These are phyloP conservation scores for Erebia aethiops DNA, from an alignment of 2,888 invertebrate genomes.

Conservation along the genomic window DNA sequence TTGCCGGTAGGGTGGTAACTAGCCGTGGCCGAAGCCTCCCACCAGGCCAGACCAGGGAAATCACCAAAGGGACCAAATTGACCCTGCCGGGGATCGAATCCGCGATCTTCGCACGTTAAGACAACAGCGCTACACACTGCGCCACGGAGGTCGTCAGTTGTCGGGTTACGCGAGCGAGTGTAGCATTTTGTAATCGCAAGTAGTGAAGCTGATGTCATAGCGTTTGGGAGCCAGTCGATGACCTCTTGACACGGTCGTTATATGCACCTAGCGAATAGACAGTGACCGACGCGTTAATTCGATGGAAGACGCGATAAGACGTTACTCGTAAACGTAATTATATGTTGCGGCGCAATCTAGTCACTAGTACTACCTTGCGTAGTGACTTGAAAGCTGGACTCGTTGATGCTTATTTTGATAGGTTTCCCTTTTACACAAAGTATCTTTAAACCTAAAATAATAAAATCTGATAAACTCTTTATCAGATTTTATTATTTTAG, in stretches of 20 bases:
- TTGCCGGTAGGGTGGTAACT: no score
- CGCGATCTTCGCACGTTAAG: no score
- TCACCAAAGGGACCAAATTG: no score
- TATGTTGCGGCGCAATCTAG: slow-evolving; percentile 27
- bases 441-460: no score
- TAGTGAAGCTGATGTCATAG: slow-evolving; percentile 74
- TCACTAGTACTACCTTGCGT: neutral
- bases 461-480: neutral
- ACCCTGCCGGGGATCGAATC: no score
- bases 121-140: no score
- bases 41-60: no score
- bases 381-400: slow-evolving; percentile 21
- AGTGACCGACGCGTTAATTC: slow-evolving; percentile 51
- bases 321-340: slow-evolving; percentile 38
- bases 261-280: slow-evolving; percentile 46
- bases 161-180: slow-evolving; percentile 72
- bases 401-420: slow-evolving; percentile 12
- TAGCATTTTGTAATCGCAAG: slow-evolving; percentile 75
- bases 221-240: slow-evolving; percentile 75
- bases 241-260: slow-evolving; percentile 74
- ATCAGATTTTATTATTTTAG: no score
- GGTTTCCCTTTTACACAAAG: slow-evolving; percentile 1
- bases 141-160: no score
- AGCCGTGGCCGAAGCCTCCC: no score
- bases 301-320: slow-evolving; percentile 44